Base-by-base conservation (phyloP, 2,888 invertebrate species). In the Tachina fera region DNA sequence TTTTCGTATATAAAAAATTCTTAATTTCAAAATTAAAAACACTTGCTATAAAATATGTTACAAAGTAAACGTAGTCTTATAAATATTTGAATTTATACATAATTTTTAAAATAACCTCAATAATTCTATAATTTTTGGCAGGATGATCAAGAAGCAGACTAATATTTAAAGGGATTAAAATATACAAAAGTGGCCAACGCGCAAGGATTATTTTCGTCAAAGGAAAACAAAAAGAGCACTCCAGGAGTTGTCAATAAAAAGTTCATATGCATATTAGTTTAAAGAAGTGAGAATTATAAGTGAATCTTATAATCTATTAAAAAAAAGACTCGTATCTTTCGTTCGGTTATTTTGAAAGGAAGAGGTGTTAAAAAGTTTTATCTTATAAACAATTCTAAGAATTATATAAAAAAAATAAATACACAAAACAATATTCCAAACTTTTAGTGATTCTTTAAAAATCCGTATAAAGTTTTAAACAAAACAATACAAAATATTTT, bases 371-470 rank as follows among this genome's bases (percentile, higher is more conserved):
- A 13, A 47, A 13, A 31, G 11, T 70, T 58, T 68, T 31, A 31
- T 31, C 31, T 31, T 31, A 31, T 31, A 77, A 75, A 78, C 51
- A 53, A 51, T 70, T 51, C 56, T 63, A 41, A 51, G 74, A 45
- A 56, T 58, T 53, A 53, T 58, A 77, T 75, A 83, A 84, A 86
- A 87, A n/a, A n/a, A 88, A 60, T 31, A 13, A 43, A 31, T 16
- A 47, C 14, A 75, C 31, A 86, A 22, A 86, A 77, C 58, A 80
- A 83, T 81, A 87, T 87, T 83, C 74, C 49, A 82, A 85, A 83
- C 58, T 70, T 79, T 70, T 83, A 81, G 84, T 74, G 84, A 81
- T 81, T 85, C 63, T 81, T 56, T 78, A 53, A 72, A 65, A 70
- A 47, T 65, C 53, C 4, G 22, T 41, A 71, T 47, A 78, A 72